Evolutionary conservation across 1,140 invertebrate species (phyloP).

Genomic region (Caenorhabditis briggsae): DNA sequence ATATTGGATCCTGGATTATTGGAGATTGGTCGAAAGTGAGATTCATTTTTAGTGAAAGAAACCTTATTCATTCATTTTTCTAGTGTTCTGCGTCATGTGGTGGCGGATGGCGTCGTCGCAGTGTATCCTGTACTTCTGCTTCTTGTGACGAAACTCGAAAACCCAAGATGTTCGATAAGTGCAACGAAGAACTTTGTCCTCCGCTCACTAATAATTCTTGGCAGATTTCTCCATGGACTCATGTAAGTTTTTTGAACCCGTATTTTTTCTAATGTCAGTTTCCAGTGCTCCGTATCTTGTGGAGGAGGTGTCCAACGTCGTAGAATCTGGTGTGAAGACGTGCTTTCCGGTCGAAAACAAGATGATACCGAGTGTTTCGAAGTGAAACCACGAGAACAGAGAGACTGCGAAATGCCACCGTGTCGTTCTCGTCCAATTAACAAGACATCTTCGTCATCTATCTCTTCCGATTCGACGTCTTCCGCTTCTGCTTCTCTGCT

Average conservation of each 20-base stretch:
- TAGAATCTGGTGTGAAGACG: conserved; percentile 75
- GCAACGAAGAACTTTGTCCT: conserved; percentile 70
- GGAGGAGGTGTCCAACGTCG: conserved; percentile 72
- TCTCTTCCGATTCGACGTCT: conserved; percentile 23
- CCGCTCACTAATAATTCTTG: conserved; percentile 67
- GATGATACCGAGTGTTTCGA: conserved; percentile 69
- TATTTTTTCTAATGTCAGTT: background rate
- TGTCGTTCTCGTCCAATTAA: conserved; percentile 22
- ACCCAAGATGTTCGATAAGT: conserved; percentile 71
- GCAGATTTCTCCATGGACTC: conserved; percentile 75
- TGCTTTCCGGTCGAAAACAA: conserved; percentile 51
- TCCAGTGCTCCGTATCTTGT: conserved; percentile 77
- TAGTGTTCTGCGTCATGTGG: conserved; percentile 54
- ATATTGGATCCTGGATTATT: conserved; percentile 68
- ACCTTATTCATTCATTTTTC: background rate
- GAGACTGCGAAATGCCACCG: conserved; percentile 66
- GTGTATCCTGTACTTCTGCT: conserved; percentile 56
- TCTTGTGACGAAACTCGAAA: conserved; percentile 61
- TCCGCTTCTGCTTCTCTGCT: conserved; percentile 49
- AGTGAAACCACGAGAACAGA: conserved; percentile 62
- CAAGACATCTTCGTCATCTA: conserved; percentile 30
- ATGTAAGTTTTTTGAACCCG: conserved; percentile 25
- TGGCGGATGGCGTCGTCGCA: conserved; percentile 56
- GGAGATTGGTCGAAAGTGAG: conserved; percentile 68
- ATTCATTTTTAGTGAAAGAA: background rate